These are phyloP conservation scores for Buteo buteo DNA, from an alignment of 2,113 vertebrate genomes.

Conservation along the genomic window DNA sequence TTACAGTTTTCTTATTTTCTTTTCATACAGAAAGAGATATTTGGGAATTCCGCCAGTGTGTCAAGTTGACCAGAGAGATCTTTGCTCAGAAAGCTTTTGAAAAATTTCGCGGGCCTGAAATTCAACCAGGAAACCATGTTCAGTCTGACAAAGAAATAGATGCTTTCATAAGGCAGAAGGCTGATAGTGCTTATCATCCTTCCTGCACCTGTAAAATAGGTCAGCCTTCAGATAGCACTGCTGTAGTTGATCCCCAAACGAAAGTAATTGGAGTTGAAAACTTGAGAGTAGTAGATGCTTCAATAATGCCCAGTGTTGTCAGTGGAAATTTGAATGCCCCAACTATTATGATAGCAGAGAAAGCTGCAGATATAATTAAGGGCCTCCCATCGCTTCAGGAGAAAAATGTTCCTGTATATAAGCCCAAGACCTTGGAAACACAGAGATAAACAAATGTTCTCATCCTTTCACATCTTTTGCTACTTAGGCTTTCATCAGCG, in stretches of 20 bases:
- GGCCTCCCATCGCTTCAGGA: conserved; percentile 78
- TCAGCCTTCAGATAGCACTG: conserved; percentile 73
- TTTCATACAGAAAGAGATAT: conserved; percentile 81
- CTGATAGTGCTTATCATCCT: conserved; percentile 94
- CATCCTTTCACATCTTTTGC: not conserved
- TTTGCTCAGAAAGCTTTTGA: conserved; percentile 92
- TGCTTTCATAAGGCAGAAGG: conserved; percentile 85
- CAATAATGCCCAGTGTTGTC: conserved; percentile 94
- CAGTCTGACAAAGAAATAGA: conserved; percentile 89
- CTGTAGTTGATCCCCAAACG: conserved; percentile 85
- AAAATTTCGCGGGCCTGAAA: conserved; percentile 84
- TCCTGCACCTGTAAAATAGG: conserved; percentile 98
- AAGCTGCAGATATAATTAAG: conserved; percentile 89
- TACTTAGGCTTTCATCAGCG: not conserved
- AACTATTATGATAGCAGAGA: conserved; percentile 96
- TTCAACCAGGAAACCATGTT: conserved; percentile 80
- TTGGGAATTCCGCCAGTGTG: conserved; percentile 84
- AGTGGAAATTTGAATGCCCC: conserved; percentile 95
- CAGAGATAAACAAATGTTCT: conserved; percentile 72
- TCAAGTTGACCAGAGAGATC: conserved; percentile 89
- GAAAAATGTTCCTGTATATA: conserved; percentile 81
- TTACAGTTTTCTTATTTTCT: conserved; percentile 17
- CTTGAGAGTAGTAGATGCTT: conserved; percentile 90
- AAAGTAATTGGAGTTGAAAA: conserved; percentile 86
- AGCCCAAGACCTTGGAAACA: conserved; percentile 76